Base-by-base conservation (phyloP, 2,113 vertebrate species). In the Amphiprion percula region DNA sequence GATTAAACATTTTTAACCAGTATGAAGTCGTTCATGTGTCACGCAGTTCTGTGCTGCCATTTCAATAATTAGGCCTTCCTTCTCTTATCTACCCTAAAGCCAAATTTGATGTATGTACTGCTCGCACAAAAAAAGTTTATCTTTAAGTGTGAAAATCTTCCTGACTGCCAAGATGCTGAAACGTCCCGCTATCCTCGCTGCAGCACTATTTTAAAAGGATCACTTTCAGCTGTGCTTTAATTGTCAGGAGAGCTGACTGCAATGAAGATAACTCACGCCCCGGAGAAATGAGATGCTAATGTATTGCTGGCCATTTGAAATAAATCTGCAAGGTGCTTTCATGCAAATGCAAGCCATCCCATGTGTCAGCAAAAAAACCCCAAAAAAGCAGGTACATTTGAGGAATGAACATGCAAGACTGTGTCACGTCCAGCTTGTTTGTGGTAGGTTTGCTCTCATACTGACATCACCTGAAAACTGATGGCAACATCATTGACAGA, bases 281-380 rank as follows among this genome's bases (percentile, higher is more conserved):
- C 1, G 26, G 74, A 88, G 84, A 89, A 92, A 92, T 90, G 16
- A 91, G 88, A 93, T 88, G 92, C 74, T 87, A 91, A 91, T 88
- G 72, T 85, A 86, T 88, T 64, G 50, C 64, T 73, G 68, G 68
- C 75, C 85, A 79, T 87, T 92, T 64, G 58, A 85, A 87, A 80
- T 84, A 84, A 87, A 88, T 91, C 82, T 87, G 56, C 77, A 80
- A 85, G 85, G 72, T 84, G 70, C 68, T 77, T 85, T 89, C 73
- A 89, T 87, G 85, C 87, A 86, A 84, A 90, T 85, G 66, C 16
- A 26, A 54, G 56, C 37, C 37, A 2, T 46, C 46, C 44, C 1
- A 0, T 64, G 80, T 71, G 80, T 89, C 85, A 89, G 86, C 83
- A 75, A 67, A 82, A 81, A 87, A 81, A 87, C 65, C 15, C 8